Conservation (phyloP, 2,113 vertebrate species). For the Heloderma charlesbogerti region DNA sequence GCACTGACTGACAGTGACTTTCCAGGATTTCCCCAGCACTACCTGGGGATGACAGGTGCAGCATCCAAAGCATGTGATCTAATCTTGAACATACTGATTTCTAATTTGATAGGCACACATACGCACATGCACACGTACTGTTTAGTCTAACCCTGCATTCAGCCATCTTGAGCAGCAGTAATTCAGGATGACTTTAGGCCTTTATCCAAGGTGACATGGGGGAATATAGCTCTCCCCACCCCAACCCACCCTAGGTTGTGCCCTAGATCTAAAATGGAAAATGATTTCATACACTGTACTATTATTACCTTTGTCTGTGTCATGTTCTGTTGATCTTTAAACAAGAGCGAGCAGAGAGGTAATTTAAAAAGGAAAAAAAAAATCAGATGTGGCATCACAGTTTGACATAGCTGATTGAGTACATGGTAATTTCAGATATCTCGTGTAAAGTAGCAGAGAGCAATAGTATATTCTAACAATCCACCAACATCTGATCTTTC, state of each 20-base stretch:
- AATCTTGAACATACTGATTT: neutral
- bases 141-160: neutral
- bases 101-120: neutral
- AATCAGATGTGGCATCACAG: neutral
- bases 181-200: neutral
- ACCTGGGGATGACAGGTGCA: neutral
- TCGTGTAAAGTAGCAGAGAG: neutral
- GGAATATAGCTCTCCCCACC: neutral
- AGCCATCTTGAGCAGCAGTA: neutral
- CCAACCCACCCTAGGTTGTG: neutral
- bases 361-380: rapidly evolving
- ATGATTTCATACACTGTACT: neutral
- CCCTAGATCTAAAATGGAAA: neutral
- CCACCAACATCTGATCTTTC: neutral
- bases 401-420: rapidly evolving
- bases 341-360: neutral
- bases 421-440: neutral
- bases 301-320: rapidly evolving
- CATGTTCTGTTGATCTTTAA: neutral
- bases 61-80: neutral
- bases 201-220: neutral
- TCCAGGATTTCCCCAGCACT: neutral
- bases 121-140: neutral
- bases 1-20: neutral
- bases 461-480: neutral